phyloP scores from a whole-genome alignment of 2,888 invertebrate species.

The Baccha elongata region DNA sequence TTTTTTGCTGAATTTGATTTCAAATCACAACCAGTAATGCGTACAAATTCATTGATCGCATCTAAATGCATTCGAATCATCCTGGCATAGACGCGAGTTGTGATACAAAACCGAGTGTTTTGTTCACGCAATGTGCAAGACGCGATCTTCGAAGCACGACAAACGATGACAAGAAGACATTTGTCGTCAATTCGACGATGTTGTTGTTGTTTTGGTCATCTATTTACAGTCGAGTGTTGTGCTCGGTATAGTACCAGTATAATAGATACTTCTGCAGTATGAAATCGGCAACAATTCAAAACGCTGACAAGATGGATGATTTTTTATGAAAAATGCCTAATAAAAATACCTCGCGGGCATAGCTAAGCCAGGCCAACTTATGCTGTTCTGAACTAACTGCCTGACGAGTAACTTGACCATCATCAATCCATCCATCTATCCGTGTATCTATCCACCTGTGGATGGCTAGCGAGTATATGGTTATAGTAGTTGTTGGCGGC shows the following conservation, averaged over 20 bases:
- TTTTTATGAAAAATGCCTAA: slow-evolving; percentile 71
- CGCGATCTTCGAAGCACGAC: slow-evolving; percentile 49
- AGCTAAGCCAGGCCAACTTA: slow-evolving; percentile 42
- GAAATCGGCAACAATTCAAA: slow-evolving; percentile 71
- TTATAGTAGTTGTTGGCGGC: slow-evolving; percentile 28
- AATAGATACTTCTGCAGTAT: not conserved
- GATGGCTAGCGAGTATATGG: slow-evolving; percentile 9
- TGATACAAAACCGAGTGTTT: slow-evolving; percentile 53
- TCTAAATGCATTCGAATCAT: slow-evolving; percentile 54
- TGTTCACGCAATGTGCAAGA: slow-evolving; percentile 56
- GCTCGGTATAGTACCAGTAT: slow-evolving; percentile 15
- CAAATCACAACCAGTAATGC: slow-evolving; percentile 21
- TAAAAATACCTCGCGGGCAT: slow-evolving; percentile 72
- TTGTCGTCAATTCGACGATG: slow-evolving; percentile 12
- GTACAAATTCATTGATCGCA: slow-evolving; percentile 54
- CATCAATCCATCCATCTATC: slow-evolving; percentile 68
- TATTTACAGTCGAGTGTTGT: slow-evolving; percentile 54
- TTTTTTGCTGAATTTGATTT: slow-evolving; percentile 22
- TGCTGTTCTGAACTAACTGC: slow-evolving; percentile 48
- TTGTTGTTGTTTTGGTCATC: slow-evolving; percentile 47
- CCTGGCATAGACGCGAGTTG: not conserved
- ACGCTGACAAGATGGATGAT: slow-evolving; percentile 71
- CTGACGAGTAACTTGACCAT: slow-evolving; percentile 70
- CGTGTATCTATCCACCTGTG: slow-evolving; percentile 63
- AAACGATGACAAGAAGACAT: slow-evolving; percentile 70